Evolutionary conservation across 2,113 vertebrate genomes (phyloP).

Genomic region (Motacilla alba): DNA sequence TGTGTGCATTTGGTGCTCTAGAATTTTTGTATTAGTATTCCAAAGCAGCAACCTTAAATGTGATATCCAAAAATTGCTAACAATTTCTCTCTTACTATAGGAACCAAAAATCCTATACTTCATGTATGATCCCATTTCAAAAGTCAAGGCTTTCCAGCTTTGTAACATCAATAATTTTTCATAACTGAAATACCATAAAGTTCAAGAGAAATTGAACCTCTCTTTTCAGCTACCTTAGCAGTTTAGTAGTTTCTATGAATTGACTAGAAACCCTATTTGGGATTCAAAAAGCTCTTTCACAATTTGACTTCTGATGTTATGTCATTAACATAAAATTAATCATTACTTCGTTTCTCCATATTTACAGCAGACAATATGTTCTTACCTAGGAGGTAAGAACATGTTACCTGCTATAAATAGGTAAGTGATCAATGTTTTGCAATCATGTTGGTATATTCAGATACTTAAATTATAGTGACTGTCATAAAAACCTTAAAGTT

Average conservation of each 20-base stretch:
- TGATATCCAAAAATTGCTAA: background rate
- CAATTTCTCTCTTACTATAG: background rate
- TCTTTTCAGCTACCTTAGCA: background rate
- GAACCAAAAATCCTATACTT: background rate
- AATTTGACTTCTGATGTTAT: background rate
- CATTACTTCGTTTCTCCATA: background rate
- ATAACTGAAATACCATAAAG: background rate
- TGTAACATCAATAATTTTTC: background rate
- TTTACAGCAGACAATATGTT: background rate
- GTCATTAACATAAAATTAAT: background rate
- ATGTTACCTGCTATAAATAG: background rate
- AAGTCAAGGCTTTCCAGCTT: background rate
- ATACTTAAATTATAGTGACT: background rate
- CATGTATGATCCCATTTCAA: background rate
- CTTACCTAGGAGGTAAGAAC: background rate
- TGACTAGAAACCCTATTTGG: background rate
- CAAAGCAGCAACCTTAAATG: background rate
- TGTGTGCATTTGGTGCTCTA: background rate
- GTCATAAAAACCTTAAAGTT: background rate
- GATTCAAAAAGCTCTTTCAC: background rate
- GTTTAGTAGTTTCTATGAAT: background rate
- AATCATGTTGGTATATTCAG: background rate
- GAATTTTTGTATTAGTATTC: background rate
- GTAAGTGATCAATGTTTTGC: background rate
- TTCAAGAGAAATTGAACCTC: background rate